phyloP scores from a whole-genome alignment of 2,113 vertebrate species.

The Tenebrosternarchus preto region DNA sequence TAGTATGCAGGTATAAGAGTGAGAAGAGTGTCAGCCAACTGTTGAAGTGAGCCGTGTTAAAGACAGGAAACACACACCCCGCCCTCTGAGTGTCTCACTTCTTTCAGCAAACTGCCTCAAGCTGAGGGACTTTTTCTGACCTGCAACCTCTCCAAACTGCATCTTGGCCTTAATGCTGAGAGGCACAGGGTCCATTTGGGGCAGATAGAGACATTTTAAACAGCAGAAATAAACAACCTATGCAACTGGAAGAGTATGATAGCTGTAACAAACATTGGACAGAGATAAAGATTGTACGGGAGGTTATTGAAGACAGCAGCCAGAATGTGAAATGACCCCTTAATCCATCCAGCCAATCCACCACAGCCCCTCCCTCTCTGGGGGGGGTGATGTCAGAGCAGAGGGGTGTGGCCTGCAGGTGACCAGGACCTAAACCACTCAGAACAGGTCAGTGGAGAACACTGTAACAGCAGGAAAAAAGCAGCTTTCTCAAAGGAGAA shows the following conservation, averaged over 20 bases:
- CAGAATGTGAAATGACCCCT: too few species aligned
- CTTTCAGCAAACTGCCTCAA: slow-evolving; percentile 6
- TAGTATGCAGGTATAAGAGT: too few species aligned
- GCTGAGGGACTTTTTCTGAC: slow-evolving; percentile 33
- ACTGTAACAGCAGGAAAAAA: background rate
- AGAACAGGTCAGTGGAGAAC: background rate
- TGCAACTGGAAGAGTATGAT: background rate
- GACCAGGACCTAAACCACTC: too few species aligned
- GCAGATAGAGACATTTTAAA: slow-evolving; percentile 16
- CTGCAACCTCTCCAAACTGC: slow-evolving; percentile 38
- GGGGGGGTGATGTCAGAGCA: too few species aligned
- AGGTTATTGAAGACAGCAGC: too few species aligned
- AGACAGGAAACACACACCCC: slow-evolving; percentile 2
- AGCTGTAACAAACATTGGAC: background rate
- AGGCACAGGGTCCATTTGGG: slow-evolving; percentile 34
- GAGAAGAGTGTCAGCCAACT: background rate
- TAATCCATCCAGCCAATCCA: background rate
- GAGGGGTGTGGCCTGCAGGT: too few species aligned
- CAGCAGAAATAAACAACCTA: background rate
- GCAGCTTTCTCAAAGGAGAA: background rate
- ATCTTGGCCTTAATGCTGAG: slow-evolving; percentile 7
- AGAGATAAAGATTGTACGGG: background rate
- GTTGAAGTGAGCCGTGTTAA: background rate
- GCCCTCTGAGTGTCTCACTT: background rate
- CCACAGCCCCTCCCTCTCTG: background rate